These are phyloP conservation scores for Tetranychus truncatus DNA, from an alignment of 2,888 invertebrate species.

Conservation along the genomic window DNA sequence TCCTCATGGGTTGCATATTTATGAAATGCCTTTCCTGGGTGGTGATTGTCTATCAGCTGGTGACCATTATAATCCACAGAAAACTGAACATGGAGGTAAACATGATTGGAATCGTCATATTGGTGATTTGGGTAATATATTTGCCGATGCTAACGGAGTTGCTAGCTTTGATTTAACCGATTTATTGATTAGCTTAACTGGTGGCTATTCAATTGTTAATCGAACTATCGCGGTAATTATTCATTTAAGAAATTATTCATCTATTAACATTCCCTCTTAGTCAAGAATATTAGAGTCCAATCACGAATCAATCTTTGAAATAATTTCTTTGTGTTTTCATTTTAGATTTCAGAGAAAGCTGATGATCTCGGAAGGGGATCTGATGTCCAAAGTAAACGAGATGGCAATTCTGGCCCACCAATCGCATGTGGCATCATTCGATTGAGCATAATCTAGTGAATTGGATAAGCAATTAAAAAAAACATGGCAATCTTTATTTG, in stretches of 20 bases:
- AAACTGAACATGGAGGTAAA: conserved; percentile 45
- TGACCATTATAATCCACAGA: conserved; percentile 70
- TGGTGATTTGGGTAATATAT: conserved; percentile 47
- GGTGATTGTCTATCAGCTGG: conserved; percentile 88
- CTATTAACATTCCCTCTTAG: no score
- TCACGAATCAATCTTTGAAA: not conserved
- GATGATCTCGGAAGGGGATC: conserved; percentile 9
- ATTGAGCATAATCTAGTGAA: not conserved
- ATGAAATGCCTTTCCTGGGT: conserved; percentile 87
- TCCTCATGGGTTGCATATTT: conserved; percentile 73
- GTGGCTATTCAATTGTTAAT: conserved; percentile 57
- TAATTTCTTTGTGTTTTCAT: not conserved
- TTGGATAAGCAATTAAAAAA: no score
- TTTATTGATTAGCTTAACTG: conserved; percentile 45
- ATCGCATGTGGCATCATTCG: conserved; percentile 12
- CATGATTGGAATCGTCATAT: conserved; percentile 17
- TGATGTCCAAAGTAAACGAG: not conserved
- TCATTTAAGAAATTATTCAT: conserved; percentile 22
- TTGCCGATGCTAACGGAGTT: conserved; percentile 43
- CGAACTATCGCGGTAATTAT: conserved; percentile 51
- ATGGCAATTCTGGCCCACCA: conserved; percentile 10
- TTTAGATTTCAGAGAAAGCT: conserved; percentile 7
- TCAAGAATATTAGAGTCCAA: no score
- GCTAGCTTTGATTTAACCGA: conserved; percentile 49
- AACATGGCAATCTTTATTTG: no score